Conservation (phyloP, 2,797 vertebrate genomes). For the Falco novaeseelandiae region DNA sequence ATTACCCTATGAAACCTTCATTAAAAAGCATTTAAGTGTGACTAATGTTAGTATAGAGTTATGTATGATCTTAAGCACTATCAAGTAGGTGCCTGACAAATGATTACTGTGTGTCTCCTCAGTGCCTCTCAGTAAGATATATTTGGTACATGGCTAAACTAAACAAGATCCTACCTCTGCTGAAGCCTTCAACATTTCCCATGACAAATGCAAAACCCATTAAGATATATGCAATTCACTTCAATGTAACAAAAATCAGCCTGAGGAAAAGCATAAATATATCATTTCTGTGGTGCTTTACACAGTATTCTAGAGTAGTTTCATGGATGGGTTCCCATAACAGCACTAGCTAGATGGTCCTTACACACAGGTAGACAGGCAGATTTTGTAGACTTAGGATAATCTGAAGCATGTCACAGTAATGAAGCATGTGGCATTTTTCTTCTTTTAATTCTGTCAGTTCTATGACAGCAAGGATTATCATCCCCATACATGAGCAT, state of each 20-base stretch:
- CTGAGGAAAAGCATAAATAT: neutral
- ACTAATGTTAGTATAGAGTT: neutral
- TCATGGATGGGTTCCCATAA: neutral
- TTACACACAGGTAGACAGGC: neutral
- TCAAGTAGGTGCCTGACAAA: neutral
- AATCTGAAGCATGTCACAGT: neutral
- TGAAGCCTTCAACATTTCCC: neutral
- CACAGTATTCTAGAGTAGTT: neutral
- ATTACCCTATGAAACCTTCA: neutral
- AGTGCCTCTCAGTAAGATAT: neutral
- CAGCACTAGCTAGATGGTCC: neutral
- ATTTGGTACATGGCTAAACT: neutral
- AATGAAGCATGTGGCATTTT: neutral
- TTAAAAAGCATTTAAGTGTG: neutral
- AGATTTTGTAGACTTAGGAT: neutral
- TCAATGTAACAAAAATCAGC: neutral
- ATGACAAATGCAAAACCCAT: neutral
- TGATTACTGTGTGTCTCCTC: neutral
- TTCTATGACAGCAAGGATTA: conserved; percentile 16
- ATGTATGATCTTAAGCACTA: neutral
- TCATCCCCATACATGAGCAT: neutral
- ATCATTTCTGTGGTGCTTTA: neutral
- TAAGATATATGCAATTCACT: neutral
- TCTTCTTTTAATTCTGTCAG: neutral
- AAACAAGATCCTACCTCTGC: neutral